These are phyloP conservation scores for Radopholus similis DNA, from an alignment of 1,140 invertebrate genomes.

Conservation along the genomic window DNA sequence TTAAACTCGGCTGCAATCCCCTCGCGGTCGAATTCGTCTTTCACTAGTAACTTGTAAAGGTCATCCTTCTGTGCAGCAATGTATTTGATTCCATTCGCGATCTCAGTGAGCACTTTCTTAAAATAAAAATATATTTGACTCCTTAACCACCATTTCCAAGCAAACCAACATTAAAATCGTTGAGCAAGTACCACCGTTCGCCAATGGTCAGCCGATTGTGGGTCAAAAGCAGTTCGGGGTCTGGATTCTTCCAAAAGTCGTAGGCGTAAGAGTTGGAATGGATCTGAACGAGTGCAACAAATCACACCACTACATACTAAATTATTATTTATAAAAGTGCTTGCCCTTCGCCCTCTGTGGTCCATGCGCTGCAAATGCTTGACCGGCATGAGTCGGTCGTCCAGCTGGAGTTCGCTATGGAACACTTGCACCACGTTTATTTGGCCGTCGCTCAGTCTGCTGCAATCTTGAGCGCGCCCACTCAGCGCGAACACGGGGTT, in stretches of 20 bases:
- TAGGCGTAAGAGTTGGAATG: slow-evolving; percentile 50
- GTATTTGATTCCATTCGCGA: slow-evolving; percentile 1
- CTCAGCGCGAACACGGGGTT: slow-evolving; percentile 38
- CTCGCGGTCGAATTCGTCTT: background rate
- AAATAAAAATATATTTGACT: background rate
- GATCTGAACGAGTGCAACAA: slow-evolving; percentile 34
- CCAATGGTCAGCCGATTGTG: slow-evolving; percentile 38
- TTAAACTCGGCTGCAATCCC: slow-evolving; percentile 10
- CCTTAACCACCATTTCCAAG: background rate
- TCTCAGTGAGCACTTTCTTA: slow-evolving; percentile 34
- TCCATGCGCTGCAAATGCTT: slow-evolving; percentile 31
- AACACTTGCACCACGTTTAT: slow-evolving; percentile 45
- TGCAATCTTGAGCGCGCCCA: background rate
- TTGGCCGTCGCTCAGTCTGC: slow-evolving; percentile 19
- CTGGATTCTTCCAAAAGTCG: slow-evolving; percentile 52
- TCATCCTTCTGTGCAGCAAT: slow-evolving; percentile 7
- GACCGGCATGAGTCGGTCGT: slow-evolving; percentile 46
- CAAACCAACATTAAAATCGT: slow-evolving; percentile 54
- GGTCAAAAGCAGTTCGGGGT: slow-evolving; percentile 31
- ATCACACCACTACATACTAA: background rate
- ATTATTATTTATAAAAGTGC: background rate
- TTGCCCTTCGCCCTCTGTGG: slow-evolving; percentile 36
- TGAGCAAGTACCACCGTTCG: slow-evolving; percentile 53
- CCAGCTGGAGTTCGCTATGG: slow-evolving; percentile 43
- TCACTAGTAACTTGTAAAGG: slow-evolving; percentile 1